Base-by-base conservation (phyloP, 2,797 vertebrate species). In the Periparus ater region DNA sequence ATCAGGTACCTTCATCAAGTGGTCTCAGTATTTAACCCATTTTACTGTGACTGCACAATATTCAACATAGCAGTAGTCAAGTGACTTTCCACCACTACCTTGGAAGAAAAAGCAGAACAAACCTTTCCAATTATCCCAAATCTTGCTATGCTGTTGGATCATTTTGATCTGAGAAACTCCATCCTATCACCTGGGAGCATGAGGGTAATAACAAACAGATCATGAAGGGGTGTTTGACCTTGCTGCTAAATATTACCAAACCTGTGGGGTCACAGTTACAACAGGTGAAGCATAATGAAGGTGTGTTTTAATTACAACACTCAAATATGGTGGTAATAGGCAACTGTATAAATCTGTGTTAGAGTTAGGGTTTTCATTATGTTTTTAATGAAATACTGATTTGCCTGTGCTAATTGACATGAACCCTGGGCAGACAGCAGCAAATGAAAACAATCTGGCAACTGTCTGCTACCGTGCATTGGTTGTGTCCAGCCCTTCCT, bases 311-410 rank as follows among this genome's bases (percentile, higher is more conserved):
- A 78, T 90, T 81, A 53, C 48, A 84, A 29, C 32, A 13, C 20
- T 74, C 67, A 60, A 11, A 74, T 75, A 55, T 17, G 29, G 53
- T 57, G 30, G 34, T 82, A 78, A 74, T n/a, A 58, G 57, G 40
- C 67, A 85, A 27, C 21, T 2, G 18, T 53, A 54, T 51, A 67
- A 68, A 93, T 74, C 72, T 90, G 34, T 82, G 60, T 16, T 23
- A 81, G 55, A 89, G 25, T 87, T 83, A 75, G 36, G 13, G 51
- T 72, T 94, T 91, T 83, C 73, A 85, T 94, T 80, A 81, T 12
- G 1, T 84, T 86, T 91, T 81, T 78, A 91, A 81, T 79, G 25
- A 90, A 88, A 71, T 66, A n/a, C 55, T 84, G 54, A 68, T 95
- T 93, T 85, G 17, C 45, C 32, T 47, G 23, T 77, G 32, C 72